Evolutionary conservation across 23 tunicate genomes (phyloP), one percentile per base, ranked within the genome.

Genomic region (Corella eumyota): DNA sequence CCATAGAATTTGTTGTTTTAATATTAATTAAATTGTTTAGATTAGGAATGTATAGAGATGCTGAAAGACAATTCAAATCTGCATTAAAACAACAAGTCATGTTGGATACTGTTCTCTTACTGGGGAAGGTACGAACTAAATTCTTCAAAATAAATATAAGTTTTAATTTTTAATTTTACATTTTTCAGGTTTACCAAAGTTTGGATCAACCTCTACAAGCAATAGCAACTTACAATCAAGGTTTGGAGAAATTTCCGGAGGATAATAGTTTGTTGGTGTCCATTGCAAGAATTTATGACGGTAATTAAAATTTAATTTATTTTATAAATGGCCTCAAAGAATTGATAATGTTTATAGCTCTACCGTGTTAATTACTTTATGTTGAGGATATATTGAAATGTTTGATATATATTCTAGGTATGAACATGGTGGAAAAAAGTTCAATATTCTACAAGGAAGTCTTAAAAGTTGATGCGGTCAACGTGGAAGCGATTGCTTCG

Each of bases 31-130:
- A n/a, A n/a, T n/a, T n/a, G n/a, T n/a, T n/a, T n/a, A 63, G 96
- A 44, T 68, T 88, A 30, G 96, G 96, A 2, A 88, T 88, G 96
- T 75, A 56, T 56, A 56, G 96, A 13, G 96, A 88, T 20, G 87
- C 88, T 22, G 96, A 88, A 50, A 62, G 62, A n/a, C 88, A 88
- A 61, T 88, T 36, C 61, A 88, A 88, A 51, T 78, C 96, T 25
- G 96, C 96, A 0, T 68, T 88, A 6, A 70, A 70, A 24, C 81
- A 74, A 25, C 75, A 78, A 55, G 27, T 51, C 35, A 56, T 67
- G 47, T 44, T 88, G 30, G 96, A 88, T 32, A 78, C 96, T 17
- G 32, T 88, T 26, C 67, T 88, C 31, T 67, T 80, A 29, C 81
- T 88, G 25, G 96, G 96, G 31, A 88, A 88, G 53, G 81, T 86